Evolutionary conservation across 2,888 invertebrate genomes (phyloP), one percentile per base, ranked within the genome.

Genomic region (Celastrina argiolus): DNA sequence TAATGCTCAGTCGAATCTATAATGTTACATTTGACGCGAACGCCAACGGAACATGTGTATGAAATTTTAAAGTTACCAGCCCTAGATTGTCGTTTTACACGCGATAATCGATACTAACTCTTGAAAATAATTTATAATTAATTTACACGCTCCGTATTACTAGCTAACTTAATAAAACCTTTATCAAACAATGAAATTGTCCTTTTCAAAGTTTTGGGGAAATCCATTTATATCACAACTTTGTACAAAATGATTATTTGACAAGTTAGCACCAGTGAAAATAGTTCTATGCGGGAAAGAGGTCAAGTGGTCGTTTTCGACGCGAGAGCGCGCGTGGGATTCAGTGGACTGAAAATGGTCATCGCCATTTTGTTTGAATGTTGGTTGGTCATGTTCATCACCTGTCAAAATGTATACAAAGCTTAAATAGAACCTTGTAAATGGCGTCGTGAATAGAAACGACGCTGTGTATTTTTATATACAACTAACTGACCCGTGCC

Each of bases 261-360:
- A 66, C 64, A 65, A 66, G 65, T 61, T 63, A 34, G 31, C 61
- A 56, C 51, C 45, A 56, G 16, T 41, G 42, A 65, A 68, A 66
- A 51, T 63, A 66, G 66, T 39, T 65, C 22, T 39, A 58, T 31
- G n/a, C 36, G 63, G 26, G 10, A 34, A 58, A 18, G 39, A 31
- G 64, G 64, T 61, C 51, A 42, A 65, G 51, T 36, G 66, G 64
- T 68, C 59, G 64, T 65, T 68, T 66, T 39, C 51, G n/a, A 34
- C 18, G 3, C 45, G 1, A 45, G 18, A 45, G 42, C 42, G 7
- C 6, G n/a, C 41, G 0, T n/a, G 6, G n/a, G n/a, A n/a, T 41
- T 41, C n/a, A n/a, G n/a, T n/a, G 16, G 41, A n/a, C 41, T 41
- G 41, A 41, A 41, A 16, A 41, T 41, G n/a, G 41, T 14, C 41